Base-by-base conservation (phyloP, 2,113 vertebrate species). In the Butorides virescens region DNA sequence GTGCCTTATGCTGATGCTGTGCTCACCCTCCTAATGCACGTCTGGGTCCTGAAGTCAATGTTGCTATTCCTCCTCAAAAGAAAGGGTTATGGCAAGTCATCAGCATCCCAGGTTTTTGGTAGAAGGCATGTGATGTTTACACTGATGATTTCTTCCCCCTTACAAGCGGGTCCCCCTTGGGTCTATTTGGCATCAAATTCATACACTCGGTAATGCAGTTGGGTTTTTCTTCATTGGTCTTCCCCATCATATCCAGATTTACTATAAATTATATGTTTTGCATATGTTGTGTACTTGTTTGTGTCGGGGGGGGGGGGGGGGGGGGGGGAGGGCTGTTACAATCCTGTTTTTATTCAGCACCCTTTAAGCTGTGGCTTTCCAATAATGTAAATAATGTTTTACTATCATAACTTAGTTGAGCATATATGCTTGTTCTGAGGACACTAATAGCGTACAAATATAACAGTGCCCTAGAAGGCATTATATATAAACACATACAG, bases 271-370 rank as follows among this genome's bases (percentile, higher is more conserved):
- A 5, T 32, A 26, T 23, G 5, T 15, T 55, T 93, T 50, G 32
- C 3, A 8, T 61, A 50, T 46, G 14, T 39, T 74, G 3, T 66
- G 6, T 61, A 46, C 6, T 13, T 37, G 7, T 66, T 71, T 0
- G 1, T 68, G 22, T 78, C 10, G 58, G 19, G 1, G 25, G 55
- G 47, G 4, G 6, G 3, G 34, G 29, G 2, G 5, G 2, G 13
- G 39, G 10, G 39, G 11, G 2, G 13, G 39, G 10, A 11, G 11
- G 25, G 11, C 22, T 42, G 26, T 76, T 78, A 78, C 18, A 62
- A 53, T 22, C 34, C 22, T 37, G 12, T 3, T 72, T 80, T 65
- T 47, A 56, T 36, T 65, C 58, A 56, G 20, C 67, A 72, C 13
- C 25, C 30, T 63, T 65, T 72, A 65, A 65, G 49, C 19, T 49